Evolutionary conservation across 2,113 vertebrate species (phyloP).

Genomic region (Hepsetus odoe): DNA sequence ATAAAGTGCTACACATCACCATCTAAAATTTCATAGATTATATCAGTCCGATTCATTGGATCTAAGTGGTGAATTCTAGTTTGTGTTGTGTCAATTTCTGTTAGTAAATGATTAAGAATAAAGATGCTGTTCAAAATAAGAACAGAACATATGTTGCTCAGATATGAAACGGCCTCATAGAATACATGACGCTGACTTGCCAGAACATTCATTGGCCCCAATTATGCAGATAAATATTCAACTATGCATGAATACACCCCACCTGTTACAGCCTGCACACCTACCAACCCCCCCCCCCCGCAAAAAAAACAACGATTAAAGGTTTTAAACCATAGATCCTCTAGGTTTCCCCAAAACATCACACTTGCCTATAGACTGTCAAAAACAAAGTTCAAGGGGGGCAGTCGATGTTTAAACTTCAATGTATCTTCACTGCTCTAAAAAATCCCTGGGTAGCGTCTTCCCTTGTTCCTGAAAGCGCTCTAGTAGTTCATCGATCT

Average conservation of each 20-base stretch:
- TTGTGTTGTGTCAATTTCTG: constrained; percentile 39
- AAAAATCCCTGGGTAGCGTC: constrained; percentile 51
- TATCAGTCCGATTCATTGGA: constrained; percentile 34
- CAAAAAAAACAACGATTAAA: constrained; percentile 34
- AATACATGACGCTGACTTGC: constrained; percentile 46
- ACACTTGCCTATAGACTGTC: constrained; percentile 2
- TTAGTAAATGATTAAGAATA: constrained; percentile 13
- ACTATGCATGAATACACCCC: constrained; percentile 15
- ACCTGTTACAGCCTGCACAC: constrained; percentile 23
- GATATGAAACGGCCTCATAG: constrained; percentile 40
- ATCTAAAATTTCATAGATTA: constrained; percentile 70
- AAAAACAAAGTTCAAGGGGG: constrained; percentile 15
- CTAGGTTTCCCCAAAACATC: not conserved
- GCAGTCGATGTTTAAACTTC: constrained; percentile 4
- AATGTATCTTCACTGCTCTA: constrained; percentile 43
- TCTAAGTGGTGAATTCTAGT: constrained; percentile 24
- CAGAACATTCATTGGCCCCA: constrained; percentile 25
- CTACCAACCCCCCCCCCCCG: not conserved
- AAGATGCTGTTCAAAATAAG: constrained; percentile 21
- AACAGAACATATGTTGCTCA: constrained; percentile 39
- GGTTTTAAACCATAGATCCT: constrained; percentile 30
- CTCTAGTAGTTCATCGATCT: constrained; percentile 92
- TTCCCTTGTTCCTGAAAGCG: constrained; percentile 88
- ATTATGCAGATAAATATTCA: constrained; percentile 27
- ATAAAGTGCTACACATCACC: constrained; percentile 85